A percentile compares a stretch with the other conserved stretches of the same genome.
Evolutionary conservation across 2,113 vertebrate species (phyloP).

Genomic region (Ictalurus punctatus): DNA sequence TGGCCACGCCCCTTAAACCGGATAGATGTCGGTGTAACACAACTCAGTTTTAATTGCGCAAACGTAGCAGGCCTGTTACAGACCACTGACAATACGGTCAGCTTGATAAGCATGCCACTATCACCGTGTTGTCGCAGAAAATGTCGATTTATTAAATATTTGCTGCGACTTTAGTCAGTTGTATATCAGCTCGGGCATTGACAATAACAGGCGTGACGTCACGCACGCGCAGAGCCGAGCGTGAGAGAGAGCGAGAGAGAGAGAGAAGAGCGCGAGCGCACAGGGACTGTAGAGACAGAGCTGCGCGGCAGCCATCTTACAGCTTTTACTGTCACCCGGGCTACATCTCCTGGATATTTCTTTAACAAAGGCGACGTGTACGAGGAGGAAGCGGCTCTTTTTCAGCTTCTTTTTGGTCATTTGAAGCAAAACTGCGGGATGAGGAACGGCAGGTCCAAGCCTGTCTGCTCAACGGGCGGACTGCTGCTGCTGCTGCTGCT

Average conservation of each 20-base stretch:
- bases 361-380: slow-evolving; percentile 32
- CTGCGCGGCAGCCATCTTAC: slow-evolving; percentile 77
- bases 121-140: not conserved
- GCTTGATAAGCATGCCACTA: not conserved
- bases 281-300: slow-evolving; percentile 33
- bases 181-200: slow-evolving; percentile 61
- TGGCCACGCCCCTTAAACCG: not conserved
- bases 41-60: not conserved
- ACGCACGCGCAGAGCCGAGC: slow-evolving; percentile 52
- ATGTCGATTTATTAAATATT: not conserved
- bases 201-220: slow-evolving; percentile 76
- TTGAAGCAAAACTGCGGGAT: slow-evolving; percentile 69
- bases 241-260: not conserved
- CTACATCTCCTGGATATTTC: slow-evolving; percentile 71
- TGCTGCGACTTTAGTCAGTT: not conserved
- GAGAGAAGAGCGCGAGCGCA: slow-evolving; percentile 16
- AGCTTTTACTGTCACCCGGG: slow-evolving; percentile 63
- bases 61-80: not conserved
- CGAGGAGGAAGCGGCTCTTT: slow-evolving; percentile 19
- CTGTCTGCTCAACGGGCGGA: slow-evolving; percentile 69
- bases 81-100: not conserved
- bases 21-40: not conserved
- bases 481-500: slow-evolving; percentile 63
- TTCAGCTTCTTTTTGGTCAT: slow-evolving; percentile 38
- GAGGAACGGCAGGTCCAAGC: slow-evolving; percentile 71